Evolutionary conservation across 2,113 vertebrate species (phyloP), one percentile per base, ranked within the genome.

Genomic region (Dipodomys spectabilis): DNA sequence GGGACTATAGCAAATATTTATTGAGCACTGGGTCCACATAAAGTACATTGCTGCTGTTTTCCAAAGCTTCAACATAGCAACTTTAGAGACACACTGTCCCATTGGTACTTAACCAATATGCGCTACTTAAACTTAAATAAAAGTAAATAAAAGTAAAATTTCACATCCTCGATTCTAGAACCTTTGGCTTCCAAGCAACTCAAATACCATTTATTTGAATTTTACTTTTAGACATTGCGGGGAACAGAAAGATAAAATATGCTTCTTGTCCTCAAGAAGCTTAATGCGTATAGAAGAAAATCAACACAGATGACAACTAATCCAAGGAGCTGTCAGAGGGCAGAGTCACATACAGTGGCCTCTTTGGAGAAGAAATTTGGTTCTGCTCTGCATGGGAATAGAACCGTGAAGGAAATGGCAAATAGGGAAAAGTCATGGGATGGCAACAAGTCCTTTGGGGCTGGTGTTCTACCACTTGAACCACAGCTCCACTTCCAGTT

Each of bases 111-210:
- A 45, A 72, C 18, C 45, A 12, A 4, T 22, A 64, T 13, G 3
- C 64, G 11, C 67, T 79, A 5, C 75, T 90, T 57, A 83, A 78
- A 87, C 67, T 85, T 35, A 78, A 27, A 67, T 67, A 67, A 67
- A 67, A 28, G 7, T 27, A 10, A 67, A 11, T 28, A 27, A 79
- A 82, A 68, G 45, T 81, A 92, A 92, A 88, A 87, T 68, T 94
- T 90, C 60, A 64, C 27, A 72, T 67, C 64, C 64, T 65, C 23
- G 23, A 20, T 65, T 65, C 22, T 65, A 64, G 62, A 64, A 64
- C 39, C 81, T 44, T 82, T 78, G 39, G 22, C 67, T 93, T 53
- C 78, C 60, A 30, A 79, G 44, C 19, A 82, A 72, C 67, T 94
- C 28, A 73, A 86, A 73, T 87, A 44, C 25, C 35, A 90, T 39